Evolutionary conservation across 2,797 vertebrate species (phyloP), one percentile per base, ranked within the genome.

Genomic region (Hippoglossus hippoglossus): DNA sequence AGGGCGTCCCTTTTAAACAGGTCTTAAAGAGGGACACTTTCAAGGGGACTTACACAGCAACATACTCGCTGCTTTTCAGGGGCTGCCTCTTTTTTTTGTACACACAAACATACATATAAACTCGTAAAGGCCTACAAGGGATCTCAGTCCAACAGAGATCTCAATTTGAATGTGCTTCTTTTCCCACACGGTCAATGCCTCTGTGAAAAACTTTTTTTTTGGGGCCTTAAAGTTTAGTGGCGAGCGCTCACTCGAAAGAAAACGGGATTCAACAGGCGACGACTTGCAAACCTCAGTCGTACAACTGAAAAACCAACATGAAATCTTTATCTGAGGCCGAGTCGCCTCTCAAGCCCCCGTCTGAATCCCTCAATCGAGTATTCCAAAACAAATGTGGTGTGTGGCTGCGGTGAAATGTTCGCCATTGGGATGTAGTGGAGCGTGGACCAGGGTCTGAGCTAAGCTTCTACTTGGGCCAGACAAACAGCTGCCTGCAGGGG

Each of bases 1-100:
- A 90, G 93, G 94, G 94, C 92, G 92, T 94, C 94, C 94, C 94
- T 94, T 94, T 94, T 93, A 94, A 95, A 94, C 89, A 93, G 90
- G 89, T 90, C 91, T 93, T 94, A 89, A 89, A 90, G 87, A 90
- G 87, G 90, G 91, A 90, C 87, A 94, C 90, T 94, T 95, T 94
- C 93, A 94, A 92, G 91, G 90, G 90, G 93, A 91, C 91, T 92
- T 92, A 93, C 88, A 93, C 93, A 88, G 88, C 79, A 75, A 92
- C 90, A 86, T 92, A 88, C 91, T 93, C 90, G 54, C 89, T 73
- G 84, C 86, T 84, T 87, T 89, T 88, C 18, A 74, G 86, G 83
- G 68, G 54, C 83, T 81, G 86, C 83, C 84, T 91, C 85, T 87
- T 92, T 65, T 59, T 62, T 91, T 83, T 88, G 73, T 83, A 91